Evolutionary conservation across 2,888 invertebrate species (phyloP), one percentile per base, ranked within the genome.

Genomic region (Calliscelio sp.): DNA sequence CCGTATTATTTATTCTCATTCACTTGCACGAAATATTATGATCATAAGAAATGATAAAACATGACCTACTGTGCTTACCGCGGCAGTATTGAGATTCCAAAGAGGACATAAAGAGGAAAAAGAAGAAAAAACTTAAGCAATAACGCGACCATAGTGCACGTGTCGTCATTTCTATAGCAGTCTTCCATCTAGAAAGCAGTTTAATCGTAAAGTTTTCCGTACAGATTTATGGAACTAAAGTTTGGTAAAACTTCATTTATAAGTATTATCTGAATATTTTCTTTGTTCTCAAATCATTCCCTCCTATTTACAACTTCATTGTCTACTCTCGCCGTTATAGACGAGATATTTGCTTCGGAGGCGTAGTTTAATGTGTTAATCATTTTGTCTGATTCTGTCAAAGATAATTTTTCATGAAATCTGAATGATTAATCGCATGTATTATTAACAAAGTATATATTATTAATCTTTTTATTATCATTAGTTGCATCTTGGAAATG

Each of bases 121-220:
- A 41, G 2, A 24, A 46, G 70, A 79, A 79, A 84, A 79, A 78
- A 66, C 41, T 79, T 65, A 70, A 84, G 84, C 84, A 84, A 84
- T 84, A 84, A 84, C 75, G 74, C 65, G 75, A 65, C 75, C 61
- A 80, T 80, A 71, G 80, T 75, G 84, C 84, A 84, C 80, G 84
- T 84, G 79, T 75, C 70, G 70, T 80, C 80, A 75, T 75, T 79
- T 79, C 83, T 83, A 74, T 74, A 74, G 53, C 51, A 66, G 59
- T 77, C 71, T 78, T 49, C 83, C 78, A 74, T 61, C 70, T 68
- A 74, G 61, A 74, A 78, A 68, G 57, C 68, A 74, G 79, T 84
- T 79, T 79, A 74, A 84, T 79, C 79, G 79, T 65, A 84, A 84
- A 84, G 75, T 84, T 74, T 66, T 66, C 41, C 41, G 51, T 41